These are phyloP conservation scores for Laticauda colubrina DNA, from an alignment of 2,113 vertebrate genomes.

Conservation along the genomic window DNA sequence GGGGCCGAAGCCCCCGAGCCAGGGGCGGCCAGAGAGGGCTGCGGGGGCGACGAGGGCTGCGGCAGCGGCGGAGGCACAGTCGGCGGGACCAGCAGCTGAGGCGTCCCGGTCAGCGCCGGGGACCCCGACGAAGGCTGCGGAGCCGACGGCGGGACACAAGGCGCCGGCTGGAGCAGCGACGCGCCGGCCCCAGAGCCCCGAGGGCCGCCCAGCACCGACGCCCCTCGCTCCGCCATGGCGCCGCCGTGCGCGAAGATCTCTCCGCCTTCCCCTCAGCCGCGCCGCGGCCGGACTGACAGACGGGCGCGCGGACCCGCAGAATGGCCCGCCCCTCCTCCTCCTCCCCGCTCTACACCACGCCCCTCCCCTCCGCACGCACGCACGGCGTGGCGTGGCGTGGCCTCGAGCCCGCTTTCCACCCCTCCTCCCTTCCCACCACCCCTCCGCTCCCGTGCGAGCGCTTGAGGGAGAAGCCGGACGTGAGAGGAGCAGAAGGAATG, in stretches of 20 bases:
- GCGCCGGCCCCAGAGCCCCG: not conserved
- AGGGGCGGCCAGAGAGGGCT: not conserved
- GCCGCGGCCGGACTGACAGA: not conserved
- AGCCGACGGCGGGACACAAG: not conserved
- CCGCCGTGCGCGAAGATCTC: not conserved
- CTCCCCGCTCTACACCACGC: no score
- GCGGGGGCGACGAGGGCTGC: not conserved
- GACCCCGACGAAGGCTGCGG: not conserved
- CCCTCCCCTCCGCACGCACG: not conserved
- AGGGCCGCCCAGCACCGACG: not conserved
- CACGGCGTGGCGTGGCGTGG: not conserved
- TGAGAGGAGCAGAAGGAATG: not conserved
- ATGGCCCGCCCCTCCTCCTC: not conserved
- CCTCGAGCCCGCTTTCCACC: not conserved
- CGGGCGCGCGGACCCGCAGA: not conserved
- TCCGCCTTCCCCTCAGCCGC: slow-evolving; percentile 15
- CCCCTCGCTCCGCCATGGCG: slow-evolving; percentile 37
- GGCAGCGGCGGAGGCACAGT: not conserved
- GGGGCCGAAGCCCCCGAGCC: not conserved
- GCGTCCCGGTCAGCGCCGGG: not conserved
- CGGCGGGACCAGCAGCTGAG: not conserved
- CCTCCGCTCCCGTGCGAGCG: not conserved
- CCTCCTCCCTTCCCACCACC: no score
- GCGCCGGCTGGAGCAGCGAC: not conserved
- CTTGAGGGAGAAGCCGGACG: no score